Base-by-base conservation (phyloP, 2,113 vertebrate genomes). In the Kobus ellipsiprymnus region DNA sequence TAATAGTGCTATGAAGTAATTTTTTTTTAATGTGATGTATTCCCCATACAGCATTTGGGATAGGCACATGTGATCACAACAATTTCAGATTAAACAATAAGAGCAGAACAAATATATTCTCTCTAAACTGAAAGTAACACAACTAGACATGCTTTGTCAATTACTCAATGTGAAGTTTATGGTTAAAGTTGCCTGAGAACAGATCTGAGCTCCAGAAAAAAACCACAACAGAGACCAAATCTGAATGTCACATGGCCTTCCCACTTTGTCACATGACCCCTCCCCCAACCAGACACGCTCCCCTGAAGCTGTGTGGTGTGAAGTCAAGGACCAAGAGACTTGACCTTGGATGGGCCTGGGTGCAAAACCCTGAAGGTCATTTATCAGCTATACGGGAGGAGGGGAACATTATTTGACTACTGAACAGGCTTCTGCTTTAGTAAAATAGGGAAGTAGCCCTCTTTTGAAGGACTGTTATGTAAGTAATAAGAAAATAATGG, bases 151-250 rank as follows among this genome's bases (percentile, higher is more conserved):
- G 25, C 46, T 95, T 92, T 44, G 80, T 87, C 71, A n/a, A n/a
- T 86, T 62, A 93, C 52, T 86, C 54, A 74, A 25, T 55, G 19
- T 0, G 25, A 50, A 87, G 82, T 55, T 91, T 40, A 89, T 92
- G 57, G 96, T 80, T 94, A 80, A 86, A 85, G 57, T 15, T 86
- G 84, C n/a, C 85, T 54, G 86, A 86, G 36, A 94, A 94, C 30
- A 81, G 48, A 55, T 97, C 87, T 91, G 83, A 71, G 81, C 95
- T 85, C 59, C 25, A 46, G 10, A 46, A 11, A 5, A 77, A 90
- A 96, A 87, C 87, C 81, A 95, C 86, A 95, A 57, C 81, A 95
- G 59, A 93, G 60, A 94, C 30, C 71, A 90, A 50, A 52, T 36
- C 1, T 54, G 93, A 62, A 46, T 7, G 3, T 78, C 97, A 55